These are phyloP conservation scores for Metalampra italica DNA, from an alignment of 2,888 invertebrate genomes.

Conservation along the genomic window DNA sequence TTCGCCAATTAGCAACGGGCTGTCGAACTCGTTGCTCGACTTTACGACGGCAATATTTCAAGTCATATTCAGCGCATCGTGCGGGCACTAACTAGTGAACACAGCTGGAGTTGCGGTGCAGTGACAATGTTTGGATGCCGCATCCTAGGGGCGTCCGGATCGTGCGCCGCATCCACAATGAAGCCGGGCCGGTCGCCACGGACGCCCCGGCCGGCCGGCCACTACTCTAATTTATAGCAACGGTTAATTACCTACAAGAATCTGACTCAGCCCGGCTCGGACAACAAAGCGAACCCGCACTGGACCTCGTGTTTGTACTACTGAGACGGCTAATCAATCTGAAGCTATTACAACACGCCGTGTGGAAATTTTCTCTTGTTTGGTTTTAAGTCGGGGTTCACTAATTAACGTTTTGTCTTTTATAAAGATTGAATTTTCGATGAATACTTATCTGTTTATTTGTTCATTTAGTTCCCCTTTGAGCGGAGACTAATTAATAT, in stretches of 20 bases:
- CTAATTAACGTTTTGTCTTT: constrained; percentile 10
- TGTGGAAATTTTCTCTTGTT: background rate
- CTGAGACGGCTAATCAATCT: constrained; percentile 21
- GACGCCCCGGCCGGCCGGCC: constrained; percentile 10
- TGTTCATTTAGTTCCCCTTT: constrained; percentile 30
- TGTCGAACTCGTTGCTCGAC: constrained; percentile 25
- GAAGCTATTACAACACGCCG: background rate
- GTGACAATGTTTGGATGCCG: constrained; percentile 65
- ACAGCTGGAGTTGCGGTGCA: constrained; percentile 65
- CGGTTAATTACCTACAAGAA: constrained; percentile 69
- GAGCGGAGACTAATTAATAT: constrained; percentile 54
- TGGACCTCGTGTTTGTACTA: constrained; percentile 31
- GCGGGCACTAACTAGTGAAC: constrained; percentile 62
- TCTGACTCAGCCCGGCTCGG: constrained; percentile 44
- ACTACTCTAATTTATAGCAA: constrained; percentile 62
- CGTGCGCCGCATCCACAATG: constrained; percentile 61
- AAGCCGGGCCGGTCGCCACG: constrained; percentile 30
- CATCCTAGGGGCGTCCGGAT: constrained; percentile 42
- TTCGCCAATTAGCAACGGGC: constrained; percentile 18
- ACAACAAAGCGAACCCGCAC: constrained; percentile 35
- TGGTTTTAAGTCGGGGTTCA: constrained; percentile 2
- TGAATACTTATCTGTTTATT: constrained; percentile 19
- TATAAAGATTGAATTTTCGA: constrained; percentile 4
- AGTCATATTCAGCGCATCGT: constrained; percentile 46
- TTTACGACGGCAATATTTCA: constrained; percentile 51